Evolutionary conservation across 1,140 invertebrate species (phyloP), one percentile per base, ranked within the genome.

Genomic region (Antheraea pernyi): DNA sequence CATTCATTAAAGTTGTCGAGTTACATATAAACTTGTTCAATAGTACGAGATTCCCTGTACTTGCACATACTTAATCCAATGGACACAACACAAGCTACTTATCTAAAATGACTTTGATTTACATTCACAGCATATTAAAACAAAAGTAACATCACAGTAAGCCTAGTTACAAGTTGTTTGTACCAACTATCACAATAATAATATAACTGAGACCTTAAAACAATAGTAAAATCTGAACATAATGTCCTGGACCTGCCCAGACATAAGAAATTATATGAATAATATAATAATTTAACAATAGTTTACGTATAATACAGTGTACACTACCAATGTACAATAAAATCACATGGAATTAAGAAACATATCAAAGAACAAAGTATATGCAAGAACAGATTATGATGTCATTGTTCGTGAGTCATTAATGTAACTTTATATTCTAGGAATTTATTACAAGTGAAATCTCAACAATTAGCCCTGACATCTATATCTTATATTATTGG

Each of bases 121-220:
- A 37, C 13, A 63, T 63, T 65, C 36, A 66, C 65, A 67, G 70
- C 36, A 0, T 37, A 63, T 19, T 63, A 63, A 13, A 63, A 30
- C 13, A 37, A 36, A n/a, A 16, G n/a, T 42, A 65, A 46, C 18
- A 19, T 19, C 19, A 65, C 18, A 65, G 58, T 79, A 78, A 76
- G 63, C 84, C 82, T 84, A 86, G 70, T 82, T 72, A 75, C 79
- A 83, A 87, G 78, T 81, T 79, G 82, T 90, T 90, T 90, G 85
- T 90, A 90, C 88, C 88, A 78, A 86, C 83, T 88, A 90, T 88
- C 88, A 90, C 88, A 88, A 80, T 81, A 75, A 84, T 80, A 82
- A 72, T 77, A 77, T 76, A 74, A 80, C 46, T 72, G 72, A 70
- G 73, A 73, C 71, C 71, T 71, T 48, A 65, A 46, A 48, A 65